These are phyloP conservation scores for Antidorcas marsupialis DNA, from an alignment of 2,113 vertebrate species.

Conservation along the genomic window DNA sequence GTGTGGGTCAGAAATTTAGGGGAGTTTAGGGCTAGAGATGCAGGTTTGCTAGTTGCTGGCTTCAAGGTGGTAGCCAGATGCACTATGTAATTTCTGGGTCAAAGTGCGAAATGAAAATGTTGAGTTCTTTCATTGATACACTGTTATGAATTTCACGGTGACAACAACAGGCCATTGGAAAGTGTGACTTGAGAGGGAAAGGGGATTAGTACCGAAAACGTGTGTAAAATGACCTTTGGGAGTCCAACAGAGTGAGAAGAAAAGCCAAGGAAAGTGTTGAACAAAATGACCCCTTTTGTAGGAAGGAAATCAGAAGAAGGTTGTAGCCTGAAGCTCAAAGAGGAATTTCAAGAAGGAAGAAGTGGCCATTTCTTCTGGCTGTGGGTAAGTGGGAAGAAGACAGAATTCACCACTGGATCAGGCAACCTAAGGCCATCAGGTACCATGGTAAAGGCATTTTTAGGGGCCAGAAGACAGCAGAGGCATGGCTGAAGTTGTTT, in stretches of 20 bases:
- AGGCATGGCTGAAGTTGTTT: neutral
- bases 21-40: neutral
- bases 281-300: neutral
- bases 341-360: neutral
- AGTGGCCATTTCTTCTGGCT: fast-evolving
- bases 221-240: neutral
- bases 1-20: fast-evolving
- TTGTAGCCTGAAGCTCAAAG: neutral
- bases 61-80: neutral
- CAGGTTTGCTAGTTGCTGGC: neutral
- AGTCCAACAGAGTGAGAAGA: neutral
- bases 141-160: neutral
- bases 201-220: fast-evolving
- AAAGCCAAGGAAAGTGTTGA: neutral
- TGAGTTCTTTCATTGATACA: neutral
- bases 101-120: neutral
- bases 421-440: neutral
- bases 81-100: neutral
- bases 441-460: neutral
- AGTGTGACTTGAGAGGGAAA: neutral
- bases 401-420: neutral
- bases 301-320: neutral
- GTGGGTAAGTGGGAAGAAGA: neutral
- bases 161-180: neutral
- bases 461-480: neutral